Conservation (phyloP, 2,797 vertebrate genomes). For the Emydoidea blandingii region DNA sequence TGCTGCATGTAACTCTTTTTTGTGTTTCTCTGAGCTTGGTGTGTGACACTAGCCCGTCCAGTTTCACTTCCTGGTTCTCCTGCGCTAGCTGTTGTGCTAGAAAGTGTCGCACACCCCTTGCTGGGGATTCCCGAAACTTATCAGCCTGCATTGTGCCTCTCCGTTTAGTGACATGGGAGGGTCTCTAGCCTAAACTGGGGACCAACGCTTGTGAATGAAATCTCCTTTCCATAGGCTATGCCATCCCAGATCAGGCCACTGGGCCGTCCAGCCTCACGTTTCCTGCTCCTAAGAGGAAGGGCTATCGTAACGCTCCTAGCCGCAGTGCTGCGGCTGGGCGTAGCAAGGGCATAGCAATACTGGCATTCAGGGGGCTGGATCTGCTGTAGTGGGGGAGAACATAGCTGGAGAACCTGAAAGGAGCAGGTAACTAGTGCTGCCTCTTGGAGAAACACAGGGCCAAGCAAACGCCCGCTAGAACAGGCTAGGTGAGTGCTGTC, state of each 20-base stretch:
- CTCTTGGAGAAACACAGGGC: not conserved
- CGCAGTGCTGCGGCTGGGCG: not conserved
- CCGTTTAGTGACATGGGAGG: not conserved
- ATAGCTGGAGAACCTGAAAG: not conserved
- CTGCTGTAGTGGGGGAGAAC: not conserved
- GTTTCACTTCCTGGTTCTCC: too few species aligned
- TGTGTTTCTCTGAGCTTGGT: not conserved
- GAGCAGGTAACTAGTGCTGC: not conserved
- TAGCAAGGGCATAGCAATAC: not conserved
- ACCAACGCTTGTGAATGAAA: not conserved
- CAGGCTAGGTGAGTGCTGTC: not conserved
- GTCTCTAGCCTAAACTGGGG: too few species aligned
- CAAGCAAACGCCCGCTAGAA: rapidly evolving
- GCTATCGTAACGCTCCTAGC: too few species aligned
- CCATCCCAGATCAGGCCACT: not conserved
- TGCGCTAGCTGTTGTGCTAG: too few species aligned
- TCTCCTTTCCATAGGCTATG: not conserved
- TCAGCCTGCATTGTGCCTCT: not conserved
- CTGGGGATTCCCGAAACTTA: not conserved
- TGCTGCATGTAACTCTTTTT: not conserved
- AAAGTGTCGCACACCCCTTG: not conserved
- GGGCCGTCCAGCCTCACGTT: too few species aligned
- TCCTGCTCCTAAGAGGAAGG: too few species aligned
- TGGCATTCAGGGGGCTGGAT: too few species aligned
- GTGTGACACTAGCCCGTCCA: not conserved